Evolutionary conservation across 2,113 vertebrate genomes (phyloP).

Genomic region (Chaetodon trifascialis): DNA sequence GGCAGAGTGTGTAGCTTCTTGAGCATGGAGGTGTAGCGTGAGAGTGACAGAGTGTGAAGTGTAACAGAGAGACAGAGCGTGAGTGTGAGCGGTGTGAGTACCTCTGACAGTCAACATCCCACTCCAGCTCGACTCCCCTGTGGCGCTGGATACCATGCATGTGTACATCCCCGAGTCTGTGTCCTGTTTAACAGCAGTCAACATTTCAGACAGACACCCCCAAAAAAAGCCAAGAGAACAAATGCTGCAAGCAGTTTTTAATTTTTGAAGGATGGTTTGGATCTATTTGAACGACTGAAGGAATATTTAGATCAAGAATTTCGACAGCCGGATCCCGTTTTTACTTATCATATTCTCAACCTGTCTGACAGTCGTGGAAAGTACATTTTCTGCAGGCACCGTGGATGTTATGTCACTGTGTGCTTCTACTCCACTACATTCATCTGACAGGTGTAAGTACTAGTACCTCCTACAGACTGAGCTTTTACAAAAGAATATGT

Average conservation of each 20-base stretch:
- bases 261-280: not conserved
- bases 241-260: not conserved
- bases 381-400: not conserved
- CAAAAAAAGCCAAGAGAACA: not conserved
- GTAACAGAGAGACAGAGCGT: constrained; percentile 27
- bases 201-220: constrained; percentile 5
- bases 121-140: constrained; percentile 89
- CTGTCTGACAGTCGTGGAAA: not conserved
- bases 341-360: not conserved
- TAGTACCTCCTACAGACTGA: not conserved
- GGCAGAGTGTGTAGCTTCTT: constrained; percentile 15
- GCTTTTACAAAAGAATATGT: not conserved
- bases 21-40: constrained; percentile 18
- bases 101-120: constrained; percentile 89
- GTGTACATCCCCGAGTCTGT: constrained; percentile 90
- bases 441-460: not conserved
- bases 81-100: constrained; percentile 70
- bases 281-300: not conserved
- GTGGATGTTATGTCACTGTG: too few relatives aligned
- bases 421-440: not conserved
- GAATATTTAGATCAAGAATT: not conserved
- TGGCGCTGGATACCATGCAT: constrained; percentile 88
- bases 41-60: constrained; percentile 50
- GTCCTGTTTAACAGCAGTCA: constrained; percentile 83
- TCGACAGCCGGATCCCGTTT: not conserved